These are phyloP conservation scores for Idaea dimidiata DNA, from an alignment of 2,888 invertebrate genomes.

Conservation along the genomic window DNA sequence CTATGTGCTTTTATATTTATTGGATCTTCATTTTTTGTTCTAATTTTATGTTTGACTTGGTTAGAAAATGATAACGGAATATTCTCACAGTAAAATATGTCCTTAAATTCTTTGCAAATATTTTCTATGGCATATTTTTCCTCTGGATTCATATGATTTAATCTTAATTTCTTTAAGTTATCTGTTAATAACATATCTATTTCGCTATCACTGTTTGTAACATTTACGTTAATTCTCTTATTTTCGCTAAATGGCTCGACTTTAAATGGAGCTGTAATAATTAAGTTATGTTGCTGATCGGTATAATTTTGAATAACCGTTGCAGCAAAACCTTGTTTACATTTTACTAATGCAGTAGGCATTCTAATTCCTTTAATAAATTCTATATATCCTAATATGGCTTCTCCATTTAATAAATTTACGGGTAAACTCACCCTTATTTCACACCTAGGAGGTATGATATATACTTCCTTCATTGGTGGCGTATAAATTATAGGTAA, in stretches of 20 bases:
- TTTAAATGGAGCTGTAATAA: slow-evolving; percentile 12
- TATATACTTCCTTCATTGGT: no score
- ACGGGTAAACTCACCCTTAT: no score
- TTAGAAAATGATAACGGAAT: slow-evolving; percentile 31
- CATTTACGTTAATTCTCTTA: slow-evolving; percentile 4
- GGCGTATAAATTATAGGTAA: no score
- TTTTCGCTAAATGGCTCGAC: slow-evolving; percentile 5
- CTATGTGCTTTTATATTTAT: no score
- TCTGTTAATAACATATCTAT: slow-evolving; percentile 30
- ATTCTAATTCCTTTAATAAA: slow-evolving; percentile 23
- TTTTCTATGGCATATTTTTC: slow-evolving; percentile 33
- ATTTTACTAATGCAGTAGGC: slow-evolving; percentile 23
- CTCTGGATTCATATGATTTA: slow-evolving; percentile 35
- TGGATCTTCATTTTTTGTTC: slow-evolving; percentile 33
- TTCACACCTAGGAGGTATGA: no score
- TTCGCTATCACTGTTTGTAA: slow-evolving; percentile 22
- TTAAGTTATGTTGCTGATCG: slow-evolving; percentile 4
- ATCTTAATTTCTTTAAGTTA: slow-evolving; percentile 6
- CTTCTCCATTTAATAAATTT: no score
- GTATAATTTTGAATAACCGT: slow-evolving; percentile 19
- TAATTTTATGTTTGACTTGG: slow-evolving; percentile 43
- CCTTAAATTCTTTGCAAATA: slow-evolving; percentile 34
- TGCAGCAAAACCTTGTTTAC: slow-evolving; percentile 16
- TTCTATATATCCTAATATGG: slow-evolving; percentile 14
- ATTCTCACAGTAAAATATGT: slow-evolving; percentile 41